Percentiles rank a stretch among this genome's conserved stretches.
These are phyloP conservation scores for Malurus cyaneus DNA, from an alignment of 2,113 vertebrate genomes.

Conservation along the genomic window DNA sequence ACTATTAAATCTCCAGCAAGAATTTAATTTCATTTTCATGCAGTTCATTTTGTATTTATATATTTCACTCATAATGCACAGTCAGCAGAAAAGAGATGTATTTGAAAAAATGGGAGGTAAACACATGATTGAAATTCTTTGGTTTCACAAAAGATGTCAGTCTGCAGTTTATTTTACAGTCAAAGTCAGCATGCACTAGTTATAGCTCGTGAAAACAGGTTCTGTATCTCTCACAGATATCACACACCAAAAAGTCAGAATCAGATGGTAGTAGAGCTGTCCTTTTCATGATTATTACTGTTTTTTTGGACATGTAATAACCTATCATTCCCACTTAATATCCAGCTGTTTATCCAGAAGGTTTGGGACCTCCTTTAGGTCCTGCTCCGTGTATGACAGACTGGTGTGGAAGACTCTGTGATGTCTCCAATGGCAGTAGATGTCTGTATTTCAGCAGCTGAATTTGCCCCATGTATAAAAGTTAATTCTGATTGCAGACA, in stretches of 20 bases:
- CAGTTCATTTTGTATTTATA: neutral
- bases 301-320: neutral
- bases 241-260: neutral
- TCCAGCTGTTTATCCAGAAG: neutral
- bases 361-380: neutral
- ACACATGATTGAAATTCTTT: neutral
- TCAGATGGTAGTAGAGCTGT: neutral
- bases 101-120: neutral
- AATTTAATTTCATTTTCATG: neutral
- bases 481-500: neutral
- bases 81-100: neutral
- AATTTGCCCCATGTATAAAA: accelerated
- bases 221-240: neutral
- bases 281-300: neutral
- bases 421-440: neutral
- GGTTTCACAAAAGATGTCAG: neutral
- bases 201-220: neutral
- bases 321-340: neutral
- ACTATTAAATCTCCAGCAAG: neutral
- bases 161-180: neutral
- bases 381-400: neutral
- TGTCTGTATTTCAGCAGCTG: neutral
- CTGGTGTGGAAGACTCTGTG: neutral
- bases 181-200: neutral
- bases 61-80: neutral